Base-by-base conservation (phyloP, 2,113 vertebrate genomes). In the Felis chaus region DNA sequence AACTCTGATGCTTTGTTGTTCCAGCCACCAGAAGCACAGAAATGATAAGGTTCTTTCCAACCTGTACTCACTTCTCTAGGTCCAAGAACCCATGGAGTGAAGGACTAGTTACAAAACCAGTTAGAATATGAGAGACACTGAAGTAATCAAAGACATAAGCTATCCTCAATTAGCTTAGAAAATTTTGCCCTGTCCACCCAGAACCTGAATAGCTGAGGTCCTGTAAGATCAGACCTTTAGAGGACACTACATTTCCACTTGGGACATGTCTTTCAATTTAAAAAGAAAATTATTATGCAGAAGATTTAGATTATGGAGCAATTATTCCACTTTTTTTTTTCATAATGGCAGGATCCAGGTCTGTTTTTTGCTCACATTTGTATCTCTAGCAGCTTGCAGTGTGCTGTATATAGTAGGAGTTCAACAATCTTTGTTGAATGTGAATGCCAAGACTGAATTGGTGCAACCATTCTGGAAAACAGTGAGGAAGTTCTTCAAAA, bases 171-270 rank as follows among this genome's bases (percentile, higher is more conserved):
- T 25, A 71, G 27, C 11, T 7, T 9, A 45, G 23, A 19, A 19
- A 18, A 3, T 19, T 29, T 33, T 33, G 33, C 15, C 16, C 19
- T 12, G 3, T n/a, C 66, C 27, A 15, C 80, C 27, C 1, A 3
- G 15, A 50, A 6, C 16, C 4, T 2, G 23, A 8, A n/a, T 1
- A 1, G 27, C 16, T 12, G 12, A 39, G 50, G 61, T 45, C n/a
- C 63, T 25, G 1, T 5, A 36, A 45, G 73, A 45, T 21, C 87
- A 25, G 45, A 1, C 10, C 25, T 92, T 73, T 31, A 31, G 3
- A 55, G 39, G n/a, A 11, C 29, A 1, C 10, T 25, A 16, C 50
- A 29, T 79, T 19, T 50, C 21, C 6, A 57, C 39, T 4, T 16
- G 19, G 31, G 48, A 33, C 65, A 0, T 41, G 61, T 63, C 83